These are phyloP conservation scores for Cinclus cinclus DNA, from an alignment of 2,113 vertebrate genomes.

Conservation along the genomic window DNA sequence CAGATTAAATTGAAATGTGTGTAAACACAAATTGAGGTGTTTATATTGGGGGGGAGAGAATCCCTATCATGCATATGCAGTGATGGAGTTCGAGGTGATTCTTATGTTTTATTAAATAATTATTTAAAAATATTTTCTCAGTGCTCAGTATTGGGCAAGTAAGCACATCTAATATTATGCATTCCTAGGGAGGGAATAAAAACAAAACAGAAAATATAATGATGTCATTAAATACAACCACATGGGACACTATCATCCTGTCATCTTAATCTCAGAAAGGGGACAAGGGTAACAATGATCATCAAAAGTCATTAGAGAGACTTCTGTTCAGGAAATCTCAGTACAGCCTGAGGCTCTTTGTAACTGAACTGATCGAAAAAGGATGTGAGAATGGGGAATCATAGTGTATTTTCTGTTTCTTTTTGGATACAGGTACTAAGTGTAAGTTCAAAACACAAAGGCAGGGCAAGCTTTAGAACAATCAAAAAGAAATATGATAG, in stretches of 20 bases:
- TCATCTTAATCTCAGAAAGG: not conserved
- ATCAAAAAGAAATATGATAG: not conserved
- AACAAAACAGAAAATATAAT: not conserved
- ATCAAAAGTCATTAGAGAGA: not conserved
- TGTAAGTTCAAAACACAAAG: not conserved
- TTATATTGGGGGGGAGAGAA: not conserved
- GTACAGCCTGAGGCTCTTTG: not conserved
- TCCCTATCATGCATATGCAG: rapidly evolving
- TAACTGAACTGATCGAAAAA: not conserved
- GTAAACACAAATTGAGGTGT: not conserved
- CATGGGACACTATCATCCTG: not conserved
- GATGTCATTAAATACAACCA: not conserved
- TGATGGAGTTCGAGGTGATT: not conserved
- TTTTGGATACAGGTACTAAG: not conserved
- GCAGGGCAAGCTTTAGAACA: not conserved
- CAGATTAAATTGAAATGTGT: not conserved
- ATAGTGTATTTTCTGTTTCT: not conserved
- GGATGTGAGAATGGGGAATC: not conserved
- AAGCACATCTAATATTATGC: not conserved
- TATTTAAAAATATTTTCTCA: not conserved
- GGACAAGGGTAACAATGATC: not conserved
- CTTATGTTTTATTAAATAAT: not conserved
- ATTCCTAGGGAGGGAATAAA: not conserved
- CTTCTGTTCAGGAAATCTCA: not conserved
- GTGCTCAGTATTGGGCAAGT: not conserved